These are phyloP conservation scores for Rapana venosa DNA, from an alignment of 2,888 invertebrate species.

Conservation along the genomic window DNA sequence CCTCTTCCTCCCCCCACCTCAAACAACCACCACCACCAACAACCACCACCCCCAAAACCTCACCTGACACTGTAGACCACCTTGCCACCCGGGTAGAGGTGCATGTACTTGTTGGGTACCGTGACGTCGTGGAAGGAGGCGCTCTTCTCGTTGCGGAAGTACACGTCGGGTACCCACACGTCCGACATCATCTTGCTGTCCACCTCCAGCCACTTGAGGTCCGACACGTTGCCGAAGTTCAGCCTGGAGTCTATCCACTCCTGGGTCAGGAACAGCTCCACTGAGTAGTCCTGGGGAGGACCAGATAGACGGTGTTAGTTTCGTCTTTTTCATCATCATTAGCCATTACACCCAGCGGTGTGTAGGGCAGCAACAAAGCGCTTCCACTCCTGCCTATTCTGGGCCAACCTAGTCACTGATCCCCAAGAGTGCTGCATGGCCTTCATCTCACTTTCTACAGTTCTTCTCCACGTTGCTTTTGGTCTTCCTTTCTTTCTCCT, in stretches of 20 bases:
- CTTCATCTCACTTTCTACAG: too few species aligned
- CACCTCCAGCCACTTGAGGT: slow-evolving; percentile 63
- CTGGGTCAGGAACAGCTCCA: slow-evolving; percentile 66
- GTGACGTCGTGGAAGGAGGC: slow-evolving; percentile 70
- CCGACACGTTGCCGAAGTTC: slow-evolving; percentile 52
- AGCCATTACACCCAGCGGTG: too few species aligned
- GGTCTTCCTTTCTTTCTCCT: too few species aligned
- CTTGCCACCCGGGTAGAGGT: slow-evolving; percentile 67
- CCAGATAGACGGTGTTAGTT: too few species aligned
- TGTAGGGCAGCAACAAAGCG: too few species aligned
- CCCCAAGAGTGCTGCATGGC: too few species aligned
- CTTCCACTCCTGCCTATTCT: too few species aligned
- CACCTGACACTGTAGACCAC: slow-evolving; percentile 69
- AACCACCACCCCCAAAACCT: background rate
- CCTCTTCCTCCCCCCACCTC: background rate
- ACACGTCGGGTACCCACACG: slow-evolving; percentile 73
- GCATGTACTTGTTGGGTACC: slow-evolving; percentile 71
- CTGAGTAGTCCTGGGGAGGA: slow-evolving; percentile 62
- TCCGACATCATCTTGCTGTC: slow-evolving; percentile 66
- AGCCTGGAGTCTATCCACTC: slow-evolving; percentile 65
- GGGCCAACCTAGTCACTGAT: too few species aligned
- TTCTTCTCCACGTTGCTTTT: too few species aligned
- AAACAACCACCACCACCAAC: slow-evolving; percentile 57
- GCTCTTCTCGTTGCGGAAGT: slow-evolving; percentile 72
- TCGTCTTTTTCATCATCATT: too few species aligned